A percentile compares a stretch with the other conserved stretches of the same genome.
phyloP scores from a whole-genome alignment of 2,888 invertebrate genomes.

The Euplagia quadripunctaria region DNA sequence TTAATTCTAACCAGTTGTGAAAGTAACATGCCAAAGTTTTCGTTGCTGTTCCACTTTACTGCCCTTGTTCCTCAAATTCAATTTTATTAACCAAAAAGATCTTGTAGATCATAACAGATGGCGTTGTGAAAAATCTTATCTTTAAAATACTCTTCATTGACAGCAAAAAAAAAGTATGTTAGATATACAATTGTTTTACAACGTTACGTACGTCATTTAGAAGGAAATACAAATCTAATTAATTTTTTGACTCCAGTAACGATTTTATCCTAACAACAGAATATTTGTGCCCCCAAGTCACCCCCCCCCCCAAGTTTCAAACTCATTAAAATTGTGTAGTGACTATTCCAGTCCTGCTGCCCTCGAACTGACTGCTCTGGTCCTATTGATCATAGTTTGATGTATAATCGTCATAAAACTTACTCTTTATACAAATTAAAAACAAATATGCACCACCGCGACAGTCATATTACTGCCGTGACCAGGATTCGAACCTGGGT shows the following conservation, averaged over 20 bases:
- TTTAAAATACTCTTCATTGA: background rate
- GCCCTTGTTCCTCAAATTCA: background rate
- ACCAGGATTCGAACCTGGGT: slow-evolving; percentile 91
- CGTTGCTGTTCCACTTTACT: slow-evolving; percentile 4
- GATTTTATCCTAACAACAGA: too few species aligned
- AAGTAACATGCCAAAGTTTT: slow-evolving; percentile 5
- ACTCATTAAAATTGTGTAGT: too few species aligned
- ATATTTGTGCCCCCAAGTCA: background rate
- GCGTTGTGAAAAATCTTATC: slow-evolving; percentile 1
- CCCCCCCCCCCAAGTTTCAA: too few species aligned
- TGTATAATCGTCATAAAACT: too few species aligned
- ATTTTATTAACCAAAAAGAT: background rate
- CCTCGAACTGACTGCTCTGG: too few species aligned
- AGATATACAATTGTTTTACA: background rate
- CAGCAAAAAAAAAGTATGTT: slow-evolving; percentile 38
- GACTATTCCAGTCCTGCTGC: too few species aligned
- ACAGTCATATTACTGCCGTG: slow-evolving; percentile 86
- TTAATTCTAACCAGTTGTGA: slow-evolving; percentile 5
- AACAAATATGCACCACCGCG: slow-evolving; percentile 44
- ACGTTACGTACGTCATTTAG: too few species aligned
- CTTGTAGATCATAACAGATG: slow-evolving; percentile 12
- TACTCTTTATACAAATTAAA: too few species aligned
- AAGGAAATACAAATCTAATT: too few species aligned
- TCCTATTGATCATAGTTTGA: too few species aligned
- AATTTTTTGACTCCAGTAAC: too few species aligned